A percentile compares a stretch with the other conserved stretches of the same genome.
Evolutionary conservation across 2,888 invertebrate species (phyloP).

Genomic region (Eupithecia vulgata): DNA sequence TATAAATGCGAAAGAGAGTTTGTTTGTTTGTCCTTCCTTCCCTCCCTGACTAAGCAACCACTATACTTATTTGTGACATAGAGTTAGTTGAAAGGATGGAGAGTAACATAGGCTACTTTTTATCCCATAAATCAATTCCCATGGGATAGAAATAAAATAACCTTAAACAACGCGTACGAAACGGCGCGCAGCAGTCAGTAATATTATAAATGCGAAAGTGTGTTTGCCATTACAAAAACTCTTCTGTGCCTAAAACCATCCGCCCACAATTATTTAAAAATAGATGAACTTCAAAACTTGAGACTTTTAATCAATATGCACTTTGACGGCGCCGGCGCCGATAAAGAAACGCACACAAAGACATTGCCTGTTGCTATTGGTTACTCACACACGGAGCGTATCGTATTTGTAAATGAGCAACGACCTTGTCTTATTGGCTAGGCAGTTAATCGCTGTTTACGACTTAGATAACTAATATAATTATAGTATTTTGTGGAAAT

Average conservation of each 20-base stretch:
- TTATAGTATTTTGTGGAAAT: not conserved
- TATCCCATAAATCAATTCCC: too few relatives aligned
- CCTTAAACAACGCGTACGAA: too few relatives aligned
- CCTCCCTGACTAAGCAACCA: too few relatives aligned
- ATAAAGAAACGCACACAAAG: constrained; percentile 20
- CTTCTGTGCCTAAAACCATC: not conserved
- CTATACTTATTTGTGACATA: too few relatives aligned
- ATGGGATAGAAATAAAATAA: too few relatives aligned
- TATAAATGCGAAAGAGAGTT: too few relatives aligned
- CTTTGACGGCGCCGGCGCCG: constrained; percentile 24
- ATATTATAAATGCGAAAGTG: too few relatives aligned
- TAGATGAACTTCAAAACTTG: constrained; percentile 18
- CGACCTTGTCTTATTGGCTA: not conserved
- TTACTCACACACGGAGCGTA: not conserved
- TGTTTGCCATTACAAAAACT: not conserved
- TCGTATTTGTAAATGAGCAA: not conserved
- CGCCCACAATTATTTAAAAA: constrained; percentile 3
- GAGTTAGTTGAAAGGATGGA: too few relatives aligned
- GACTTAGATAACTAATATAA: not conserved
- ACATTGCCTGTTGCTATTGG: constrained; percentile 12
- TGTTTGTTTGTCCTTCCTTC: too few relatives aligned
- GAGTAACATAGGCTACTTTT: too few relatives aligned
- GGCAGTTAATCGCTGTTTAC: not conserved
- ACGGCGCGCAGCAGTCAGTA: too few relatives aligned
- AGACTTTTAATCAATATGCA: constrained; percentile 24